Evolutionary conservation across 2,888 invertebrate species (phyloP), one percentile per base, ranked within the genome.

Genomic region (Protonemura montana): DNA sequence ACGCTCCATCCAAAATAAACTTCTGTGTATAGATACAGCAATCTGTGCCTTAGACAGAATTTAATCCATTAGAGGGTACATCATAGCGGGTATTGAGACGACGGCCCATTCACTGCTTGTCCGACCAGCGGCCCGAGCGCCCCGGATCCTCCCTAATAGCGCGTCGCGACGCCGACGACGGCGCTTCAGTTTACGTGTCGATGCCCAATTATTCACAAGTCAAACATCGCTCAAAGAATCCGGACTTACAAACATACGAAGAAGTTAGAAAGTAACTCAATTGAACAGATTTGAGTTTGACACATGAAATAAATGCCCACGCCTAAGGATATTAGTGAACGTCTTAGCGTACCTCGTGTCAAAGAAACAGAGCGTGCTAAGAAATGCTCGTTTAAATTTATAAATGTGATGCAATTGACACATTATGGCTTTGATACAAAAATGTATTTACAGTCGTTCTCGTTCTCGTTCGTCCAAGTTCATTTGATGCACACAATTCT

Each of bases 1-100:
- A 78, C 35, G 82, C 82, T 83, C 41, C 35, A 41, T 41, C 41
- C 26, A 41, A n/a, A 83, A 83, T 83, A 83, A 83, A 83, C 82
- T 83, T 83, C 41, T 83, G 82, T 41, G 42, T 83, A 83, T 30
- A 41, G 82, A 83, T 83, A 41, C 82, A 41, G 82, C 78, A 78
- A 78, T 78, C 78, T 78, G 26, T 78, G 78, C 78, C 78, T 78
- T 41, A 83, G 35, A 83, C 76, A 84, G 59, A 84, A 84, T 84
- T 59, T 84, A 84, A 84, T 84, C 84, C 84, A 84, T 84, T 84
- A 84, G 84, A 84, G 84, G 59, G 84, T 76, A 27, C 28, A 84
- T 25, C 25, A 84, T 59, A n/a, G 84, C 81, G 81, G 28, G 59
- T 21, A 59, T 59, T 59, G 28, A 81, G 81, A 81, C 81, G 81